These are phyloP conservation scores for Strix occidentalis DNA, from an alignment of 2,797 vertebrate species.

Conservation along the genomic window DNA sequence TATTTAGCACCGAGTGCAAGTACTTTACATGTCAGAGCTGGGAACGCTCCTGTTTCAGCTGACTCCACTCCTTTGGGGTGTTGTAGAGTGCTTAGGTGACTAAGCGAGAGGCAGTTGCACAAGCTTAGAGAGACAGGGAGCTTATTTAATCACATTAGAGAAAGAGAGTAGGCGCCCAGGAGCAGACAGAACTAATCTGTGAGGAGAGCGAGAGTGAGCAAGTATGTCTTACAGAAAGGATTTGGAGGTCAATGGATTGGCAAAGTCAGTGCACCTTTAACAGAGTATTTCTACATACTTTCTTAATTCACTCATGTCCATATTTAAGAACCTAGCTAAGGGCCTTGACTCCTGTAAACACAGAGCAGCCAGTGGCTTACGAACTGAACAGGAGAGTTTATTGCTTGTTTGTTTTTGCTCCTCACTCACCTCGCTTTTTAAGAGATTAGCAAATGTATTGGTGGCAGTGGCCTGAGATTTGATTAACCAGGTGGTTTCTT, in stretches of 20 bases:
- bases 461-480: neutral
- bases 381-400: neutral
- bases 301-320: neutral
- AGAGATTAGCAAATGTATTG: neutral
- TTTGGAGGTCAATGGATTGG: neutral
- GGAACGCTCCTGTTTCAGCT: slow-evolving; percentile 63
- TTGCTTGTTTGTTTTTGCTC: neutral
- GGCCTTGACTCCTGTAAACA: neutral
- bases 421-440: neutral
- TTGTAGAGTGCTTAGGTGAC: slow-evolving; percentile 50
- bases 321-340: neutral
- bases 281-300: neutral
- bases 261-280: neutral
- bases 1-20: slow-evolving; percentile 62
- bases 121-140: slow-evolving; percentile 49
- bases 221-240: neutral
- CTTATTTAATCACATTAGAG: slow-evolving; percentile 54
- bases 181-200: slow-evolving; percentile 36
- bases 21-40: slow-evolving; percentile 64
- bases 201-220: neutral
- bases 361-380: neutral
- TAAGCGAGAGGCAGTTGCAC: slow-evolving; percentile 56
- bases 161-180: slow-evolving; percentile 43
- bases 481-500: neutral
- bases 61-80: slow-evolving; percentile 60